Percentiles rank a stretch among this genome's conserved stretches.
Evolutionary conservation across 1,140 invertebrate genomes (phyloP).

Genomic region (Holcopasites calliopsidis): DNA sequence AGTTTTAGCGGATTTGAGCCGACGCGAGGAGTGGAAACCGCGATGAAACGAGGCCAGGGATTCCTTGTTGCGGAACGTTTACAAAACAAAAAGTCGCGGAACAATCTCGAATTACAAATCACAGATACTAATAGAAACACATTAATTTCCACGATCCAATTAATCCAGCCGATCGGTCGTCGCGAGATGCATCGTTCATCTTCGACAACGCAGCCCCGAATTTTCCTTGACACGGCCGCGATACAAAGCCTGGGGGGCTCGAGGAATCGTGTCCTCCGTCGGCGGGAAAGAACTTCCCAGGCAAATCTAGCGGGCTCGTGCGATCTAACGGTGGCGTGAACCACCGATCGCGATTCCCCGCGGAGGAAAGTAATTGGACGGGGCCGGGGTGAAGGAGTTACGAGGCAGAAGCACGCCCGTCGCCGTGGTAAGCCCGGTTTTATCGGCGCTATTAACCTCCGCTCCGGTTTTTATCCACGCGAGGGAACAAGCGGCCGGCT

Average conservation of each 20-base stretch:
- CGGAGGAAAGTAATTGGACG: not conserved
- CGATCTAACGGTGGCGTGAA: not conserved
- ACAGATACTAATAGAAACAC: no score
- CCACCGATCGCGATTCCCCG: not conserved
- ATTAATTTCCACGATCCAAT: no score
- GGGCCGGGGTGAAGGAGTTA: conserved; percentile 11
- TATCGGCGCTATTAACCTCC: conserved; percentile 46
- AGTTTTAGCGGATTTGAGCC: not conserved
- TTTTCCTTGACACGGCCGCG: no score
- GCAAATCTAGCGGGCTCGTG: no score
- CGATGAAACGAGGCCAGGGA: not conserved
- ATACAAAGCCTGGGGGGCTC: no score
- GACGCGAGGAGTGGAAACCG: not conserved
- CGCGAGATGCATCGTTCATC: no score
- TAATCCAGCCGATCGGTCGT: no score
- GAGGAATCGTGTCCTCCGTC: no score
- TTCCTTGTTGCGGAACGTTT: not conserved
- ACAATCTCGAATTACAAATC: no score
- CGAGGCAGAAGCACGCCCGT: not conserved
- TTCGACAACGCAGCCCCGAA: no score
- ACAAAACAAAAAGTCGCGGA: no score
- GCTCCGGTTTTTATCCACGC: conserved; percentile 1
- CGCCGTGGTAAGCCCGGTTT: conserved; percentile 23
- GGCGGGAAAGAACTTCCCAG: no score
- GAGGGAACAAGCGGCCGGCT: conserved; percentile 2